Conservation (phyloP, 2,888 invertebrate species). For the Hydrotaea cyrtoneurina region DNA sequence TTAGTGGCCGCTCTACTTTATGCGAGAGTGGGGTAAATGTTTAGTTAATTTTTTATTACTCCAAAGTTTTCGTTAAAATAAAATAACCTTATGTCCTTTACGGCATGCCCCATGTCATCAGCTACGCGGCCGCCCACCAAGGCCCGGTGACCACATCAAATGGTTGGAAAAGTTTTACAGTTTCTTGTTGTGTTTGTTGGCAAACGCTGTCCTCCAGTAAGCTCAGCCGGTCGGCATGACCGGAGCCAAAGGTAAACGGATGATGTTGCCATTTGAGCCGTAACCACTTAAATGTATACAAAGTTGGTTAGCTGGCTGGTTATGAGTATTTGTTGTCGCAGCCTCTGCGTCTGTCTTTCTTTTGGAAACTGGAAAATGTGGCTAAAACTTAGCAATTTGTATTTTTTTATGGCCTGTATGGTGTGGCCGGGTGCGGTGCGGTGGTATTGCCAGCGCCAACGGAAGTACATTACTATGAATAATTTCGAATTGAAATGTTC, state of each 20-base stretch:
- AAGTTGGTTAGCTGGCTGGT: neutral
- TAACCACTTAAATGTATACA: conserved; percentile 32
- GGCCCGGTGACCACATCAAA: neutral
- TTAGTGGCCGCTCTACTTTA: neutral
- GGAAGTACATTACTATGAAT: conserved; percentile 25
- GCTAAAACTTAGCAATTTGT: conserved; percentile 24
- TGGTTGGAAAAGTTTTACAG: conserved; percentile 25
- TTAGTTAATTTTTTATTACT: conserved; percentile 30
- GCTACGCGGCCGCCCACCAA: neutral
- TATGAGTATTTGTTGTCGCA: neutral
- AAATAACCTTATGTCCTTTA: conserved; percentile 25
- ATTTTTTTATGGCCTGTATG: neutral
- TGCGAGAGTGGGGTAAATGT: neutral
- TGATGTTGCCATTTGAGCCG: conserved; percentile 7
- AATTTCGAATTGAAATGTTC: conserved; percentile 1
- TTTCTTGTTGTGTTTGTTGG: neutral
- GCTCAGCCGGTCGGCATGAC: neutral
- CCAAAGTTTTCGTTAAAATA: conserved; percentile 6
- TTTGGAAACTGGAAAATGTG: conserved; percentile 3
- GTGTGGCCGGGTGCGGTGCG: neutral
- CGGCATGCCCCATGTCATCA: neutral
- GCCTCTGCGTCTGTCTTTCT: neutral
- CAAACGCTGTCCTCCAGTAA: neutral
- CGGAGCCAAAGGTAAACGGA: neutral
- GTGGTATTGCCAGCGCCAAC: neutral